A percentile compares a stretch with the other conserved stretches of the same genome.
Evolutionary conservation across 2,113 vertebrate genomes (phyloP).

Genomic region (Thamnophis sirtalis): DNA sequence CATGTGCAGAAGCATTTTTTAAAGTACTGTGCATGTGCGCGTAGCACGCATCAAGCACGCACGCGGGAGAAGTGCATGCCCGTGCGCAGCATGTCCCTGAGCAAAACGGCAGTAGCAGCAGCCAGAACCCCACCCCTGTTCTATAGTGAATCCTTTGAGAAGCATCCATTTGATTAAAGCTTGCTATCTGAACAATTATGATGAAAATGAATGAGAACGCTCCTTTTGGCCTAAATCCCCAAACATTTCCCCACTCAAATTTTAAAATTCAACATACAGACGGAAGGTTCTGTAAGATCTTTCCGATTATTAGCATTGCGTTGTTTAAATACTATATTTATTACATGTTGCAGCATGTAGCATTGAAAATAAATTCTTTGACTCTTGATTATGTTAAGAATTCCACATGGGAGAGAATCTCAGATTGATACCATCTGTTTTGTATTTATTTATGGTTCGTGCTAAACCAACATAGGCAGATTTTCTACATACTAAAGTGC

Average conservation of each 20-base stretch:
- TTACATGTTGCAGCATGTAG: background rate
- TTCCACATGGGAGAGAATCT: conserved; percentile 24
- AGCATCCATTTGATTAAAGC: background rate
- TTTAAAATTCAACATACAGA: background rate
- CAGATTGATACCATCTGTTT: conserved; percentile 13
- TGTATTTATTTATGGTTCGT: conserved; percentile 6
- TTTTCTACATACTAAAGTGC: background rate
- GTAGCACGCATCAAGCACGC: too few relatives aligned
- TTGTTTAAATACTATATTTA: background rate
- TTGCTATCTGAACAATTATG: background rate
- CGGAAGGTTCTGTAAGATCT: background rate
- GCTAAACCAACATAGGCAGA: background rate
- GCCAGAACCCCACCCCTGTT: too few relatives aligned
- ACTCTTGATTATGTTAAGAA: conserved; percentile 12
- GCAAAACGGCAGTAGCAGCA: too few relatives aligned
- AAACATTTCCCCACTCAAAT: background rate
- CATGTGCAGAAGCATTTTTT: too few relatives aligned
- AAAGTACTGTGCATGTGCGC: too few relatives aligned
- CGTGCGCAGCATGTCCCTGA: too few relatives aligned
- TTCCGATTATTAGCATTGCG: background rate
- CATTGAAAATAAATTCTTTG: conserved; percentile 18
- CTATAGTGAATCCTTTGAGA: background rate
- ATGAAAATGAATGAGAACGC: background rate
- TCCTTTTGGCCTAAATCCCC: background rate
- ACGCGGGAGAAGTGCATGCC: too few relatives aligned